A percentile compares a stretch with the other conserved stretches of the same genome.
Evolutionary conservation across 2,113 vertebrate species (phyloP).

Genomic region (Bubo bubo): DNA sequence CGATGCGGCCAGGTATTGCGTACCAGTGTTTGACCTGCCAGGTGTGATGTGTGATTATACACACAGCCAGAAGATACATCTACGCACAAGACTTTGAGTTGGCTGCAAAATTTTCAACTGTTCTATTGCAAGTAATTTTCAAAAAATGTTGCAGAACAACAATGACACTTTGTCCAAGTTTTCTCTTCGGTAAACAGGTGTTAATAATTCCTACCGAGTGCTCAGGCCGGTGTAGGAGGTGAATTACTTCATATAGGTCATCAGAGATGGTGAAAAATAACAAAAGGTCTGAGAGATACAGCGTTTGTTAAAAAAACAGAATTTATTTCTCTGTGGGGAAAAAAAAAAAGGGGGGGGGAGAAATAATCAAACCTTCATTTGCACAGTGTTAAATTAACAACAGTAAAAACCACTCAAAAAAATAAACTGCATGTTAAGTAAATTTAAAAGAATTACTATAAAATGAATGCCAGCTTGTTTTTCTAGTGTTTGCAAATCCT

Average conservation of each 20-base stretch:
- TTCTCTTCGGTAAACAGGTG: background rate
- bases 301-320: background rate
- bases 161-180: background rate
- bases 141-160: background rate
- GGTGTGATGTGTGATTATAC: background rate
- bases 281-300: background rate
- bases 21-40: background rate
- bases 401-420: conserved; percentile 15
- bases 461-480: conserved; percentile 36
- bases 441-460: background rate
- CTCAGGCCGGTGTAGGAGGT: background rate
- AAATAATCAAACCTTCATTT: background rate
- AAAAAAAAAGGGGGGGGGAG: rapidly evolving
- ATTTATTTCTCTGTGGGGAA: background rate
- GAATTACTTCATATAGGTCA: background rate
- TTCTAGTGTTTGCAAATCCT: background rate
- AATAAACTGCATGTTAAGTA: conserved; percentile 43
- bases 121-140: background rate
- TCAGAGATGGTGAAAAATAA: background rate
- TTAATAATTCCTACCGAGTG: background rate
- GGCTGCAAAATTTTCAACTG: background rate
- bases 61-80: background rate
- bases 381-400: conserved; percentile 1
- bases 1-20: rapidly evolving
- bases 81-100: background rate